These are phyloP conservation scores for Eubucco bourcierii DNA, from an alignment of 2,113 vertebrate genomes.

Conservation along the genomic window DNA sequence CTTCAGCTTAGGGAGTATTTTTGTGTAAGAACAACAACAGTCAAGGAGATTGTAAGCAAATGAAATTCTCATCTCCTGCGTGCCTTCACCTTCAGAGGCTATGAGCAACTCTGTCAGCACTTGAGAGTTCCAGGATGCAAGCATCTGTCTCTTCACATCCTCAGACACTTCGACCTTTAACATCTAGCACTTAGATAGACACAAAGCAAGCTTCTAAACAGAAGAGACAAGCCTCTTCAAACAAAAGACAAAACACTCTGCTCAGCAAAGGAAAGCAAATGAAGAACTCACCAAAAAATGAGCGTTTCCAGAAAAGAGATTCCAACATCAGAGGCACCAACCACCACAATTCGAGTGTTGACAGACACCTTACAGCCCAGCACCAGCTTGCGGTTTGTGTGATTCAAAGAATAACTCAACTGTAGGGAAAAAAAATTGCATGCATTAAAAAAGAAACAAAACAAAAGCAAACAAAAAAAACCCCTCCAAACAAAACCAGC, in stretches of 20 bases:
- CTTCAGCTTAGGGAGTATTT: not conserved
- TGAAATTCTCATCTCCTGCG: not conserved
- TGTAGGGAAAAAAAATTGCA: slow-evolving; percentile 45
- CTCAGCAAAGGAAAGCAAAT: not conserved
- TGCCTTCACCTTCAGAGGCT: not conserved
- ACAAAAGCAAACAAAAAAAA: not conserved
- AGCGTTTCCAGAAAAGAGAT: slow-evolving; percentile 89
- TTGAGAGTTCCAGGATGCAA: not conserved
- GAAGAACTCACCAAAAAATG: slow-evolving; percentile 84
- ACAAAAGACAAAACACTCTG: not conserved
- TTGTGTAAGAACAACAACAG: accelerated
- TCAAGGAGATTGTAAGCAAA: not conserved
- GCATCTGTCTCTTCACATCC: not conserved
- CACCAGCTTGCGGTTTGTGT: slow-evolving; percentile 88
- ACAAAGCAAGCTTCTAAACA: not conserved
- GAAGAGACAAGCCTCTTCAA: not conserved
- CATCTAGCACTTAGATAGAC: not conserved
- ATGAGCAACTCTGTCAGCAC: accelerated
- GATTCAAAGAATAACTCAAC: slow-evolving; percentile 83
- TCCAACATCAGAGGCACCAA: slow-evolving; percentile 89
- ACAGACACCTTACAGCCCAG: slow-evolving; percentile 85
- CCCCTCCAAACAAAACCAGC: not conserved
- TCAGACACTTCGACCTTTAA: not conserved
- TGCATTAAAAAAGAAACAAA: not conserved
- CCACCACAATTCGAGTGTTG: slow-evolving; percentile 89